Evolutionary conservation across 2,888 invertebrate species (phyloP).

Genomic region (Spodoptera exigua): DNA sequence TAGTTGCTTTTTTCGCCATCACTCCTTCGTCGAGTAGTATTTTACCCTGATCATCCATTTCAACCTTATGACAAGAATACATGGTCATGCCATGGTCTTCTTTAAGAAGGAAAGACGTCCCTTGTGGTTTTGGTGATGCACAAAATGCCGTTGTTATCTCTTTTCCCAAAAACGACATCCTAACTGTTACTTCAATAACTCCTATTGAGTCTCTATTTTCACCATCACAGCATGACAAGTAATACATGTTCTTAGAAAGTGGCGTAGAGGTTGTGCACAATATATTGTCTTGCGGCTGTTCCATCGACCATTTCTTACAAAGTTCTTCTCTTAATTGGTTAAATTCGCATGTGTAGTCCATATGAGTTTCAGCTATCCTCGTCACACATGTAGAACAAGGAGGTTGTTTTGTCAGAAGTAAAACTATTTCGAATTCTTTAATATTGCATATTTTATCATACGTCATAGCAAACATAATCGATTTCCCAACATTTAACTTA

Average conservation of each 20-base stretch:
- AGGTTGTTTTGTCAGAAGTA: slow-evolving; percentile 81
- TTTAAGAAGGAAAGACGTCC: slow-evolving; percentile 74
- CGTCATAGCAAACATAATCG: slow-evolving; percentile 84
- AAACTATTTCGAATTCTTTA: slow-evolving; percentile 75
- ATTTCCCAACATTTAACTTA: slow-evolving; percentile 82
- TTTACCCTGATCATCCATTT: slow-evolving; percentile 85
- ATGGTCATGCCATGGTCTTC: slow-evolving; percentile 83
- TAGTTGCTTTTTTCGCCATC: slow-evolving; percentile 66
- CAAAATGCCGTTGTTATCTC: slow-evolving; percentile 84
- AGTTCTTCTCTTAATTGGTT: slow-evolving; percentile 75
- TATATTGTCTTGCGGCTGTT: slow-evolving; percentile 81
- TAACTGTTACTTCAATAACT: slow-evolving; percentile 79
- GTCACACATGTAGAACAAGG: slow-evolving; percentile 81
- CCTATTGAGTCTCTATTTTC: slow-evolving; percentile 79
- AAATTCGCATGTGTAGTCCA: slow-evolving; percentile 81
- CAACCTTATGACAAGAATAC: slow-evolving; percentile 84
- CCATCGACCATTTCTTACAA: slow-evolving; percentile 78
- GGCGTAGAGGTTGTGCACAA: slow-evolving; percentile 82
- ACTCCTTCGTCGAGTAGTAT: slow-evolving; percentile 81
- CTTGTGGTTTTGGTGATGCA: slow-evolving; percentile 73
- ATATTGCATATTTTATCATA: slow-evolving; percentile 84
- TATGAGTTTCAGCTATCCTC: slow-evolving; percentile 78
- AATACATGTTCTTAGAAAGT: slow-evolving; percentile 79
- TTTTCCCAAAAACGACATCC: slow-evolving; percentile 85
- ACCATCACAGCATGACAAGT: slow-evolving; percentile 75